Conservation (phyloP, 2,113 vertebrate genomes). For the Ivindomyrus marchei region DNA sequence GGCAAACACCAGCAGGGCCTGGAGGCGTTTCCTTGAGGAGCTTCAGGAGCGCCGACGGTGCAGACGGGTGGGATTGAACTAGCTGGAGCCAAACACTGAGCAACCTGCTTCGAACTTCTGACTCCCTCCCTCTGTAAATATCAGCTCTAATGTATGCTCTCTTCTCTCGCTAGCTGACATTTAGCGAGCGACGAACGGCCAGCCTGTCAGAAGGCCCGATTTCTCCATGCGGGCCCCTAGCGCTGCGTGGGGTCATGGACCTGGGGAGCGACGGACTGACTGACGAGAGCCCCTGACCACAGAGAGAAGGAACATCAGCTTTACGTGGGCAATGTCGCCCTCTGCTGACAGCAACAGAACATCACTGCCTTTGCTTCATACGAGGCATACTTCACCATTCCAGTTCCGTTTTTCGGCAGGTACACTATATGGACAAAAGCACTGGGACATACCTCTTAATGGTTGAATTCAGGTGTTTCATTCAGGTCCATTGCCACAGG, state of each 20-base stretch:
- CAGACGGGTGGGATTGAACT: not conserved
- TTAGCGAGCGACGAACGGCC: not conserved
- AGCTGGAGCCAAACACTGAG: not conserved
- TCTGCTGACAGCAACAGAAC: not conserved
- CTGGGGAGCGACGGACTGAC: too few species aligned
- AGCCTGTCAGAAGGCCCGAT: not conserved
- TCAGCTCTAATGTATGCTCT: not conserved
- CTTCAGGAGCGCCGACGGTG: not conserved
- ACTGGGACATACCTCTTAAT: too few species aligned
- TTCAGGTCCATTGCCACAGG: too few species aligned
- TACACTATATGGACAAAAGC: not conserved
- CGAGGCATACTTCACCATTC: not conserved
- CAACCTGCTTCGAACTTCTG: not conserved
- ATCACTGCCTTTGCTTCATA: not conserved
- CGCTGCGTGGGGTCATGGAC: not conserved
- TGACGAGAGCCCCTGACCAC: not conserved
- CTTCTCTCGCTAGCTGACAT: not conserved
- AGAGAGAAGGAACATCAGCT: not conserved
- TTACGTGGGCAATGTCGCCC: slow-evolving; percentile 8
- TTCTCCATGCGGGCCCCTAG: not conserved
- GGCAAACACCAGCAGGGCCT: not conserved
- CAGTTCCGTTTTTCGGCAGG: not conserved
- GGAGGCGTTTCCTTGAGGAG: not conserved
- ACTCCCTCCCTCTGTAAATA: not conserved
- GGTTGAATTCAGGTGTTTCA: too few species aligned